Conservation (phyloP, 1,140 invertebrate genomes). For the Drosophila bocqueti region DNA sequence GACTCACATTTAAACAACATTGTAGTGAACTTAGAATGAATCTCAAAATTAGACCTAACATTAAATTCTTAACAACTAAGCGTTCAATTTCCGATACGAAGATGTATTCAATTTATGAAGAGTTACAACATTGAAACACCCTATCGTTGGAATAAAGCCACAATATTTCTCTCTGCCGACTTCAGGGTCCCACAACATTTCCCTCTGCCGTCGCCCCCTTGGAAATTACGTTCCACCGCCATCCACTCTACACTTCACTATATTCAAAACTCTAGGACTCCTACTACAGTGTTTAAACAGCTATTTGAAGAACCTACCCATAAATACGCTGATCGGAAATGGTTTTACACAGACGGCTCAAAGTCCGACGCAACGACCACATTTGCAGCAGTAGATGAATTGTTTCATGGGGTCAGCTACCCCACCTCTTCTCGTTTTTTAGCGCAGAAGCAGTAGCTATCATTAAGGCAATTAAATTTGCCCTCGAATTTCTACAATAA, state of each 20-base stretch:
- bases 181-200: no score
- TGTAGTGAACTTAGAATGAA: no score
- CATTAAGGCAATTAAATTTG: not conserved
- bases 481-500: not conserved
- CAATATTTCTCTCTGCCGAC: no score
- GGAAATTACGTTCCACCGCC: not conserved
- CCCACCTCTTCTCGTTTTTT: constrained; percentile 12
- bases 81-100: not conserved
- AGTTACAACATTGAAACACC: not conserved
- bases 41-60: no score
- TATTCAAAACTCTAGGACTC: constrained; percentile 1
- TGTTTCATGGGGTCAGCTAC: constrained; percentile 7
- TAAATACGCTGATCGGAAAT: constrained; percentile 5
- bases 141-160: not conserved
- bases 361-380: not conserved
- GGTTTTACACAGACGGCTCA: not conserved
- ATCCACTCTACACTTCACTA: not conserved
- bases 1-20: no score
- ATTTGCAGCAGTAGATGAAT: constrained; percentile 8
- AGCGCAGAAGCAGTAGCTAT: constrained; percentile 11
- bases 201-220: not conserved
- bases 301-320: constrained; percentile 5
- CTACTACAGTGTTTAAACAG: not conserved
- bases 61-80: no score
- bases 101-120: not conserved